Conservation (phyloP, 2,113 vertebrate genomes). For the Menidia beryllina region DNA sequence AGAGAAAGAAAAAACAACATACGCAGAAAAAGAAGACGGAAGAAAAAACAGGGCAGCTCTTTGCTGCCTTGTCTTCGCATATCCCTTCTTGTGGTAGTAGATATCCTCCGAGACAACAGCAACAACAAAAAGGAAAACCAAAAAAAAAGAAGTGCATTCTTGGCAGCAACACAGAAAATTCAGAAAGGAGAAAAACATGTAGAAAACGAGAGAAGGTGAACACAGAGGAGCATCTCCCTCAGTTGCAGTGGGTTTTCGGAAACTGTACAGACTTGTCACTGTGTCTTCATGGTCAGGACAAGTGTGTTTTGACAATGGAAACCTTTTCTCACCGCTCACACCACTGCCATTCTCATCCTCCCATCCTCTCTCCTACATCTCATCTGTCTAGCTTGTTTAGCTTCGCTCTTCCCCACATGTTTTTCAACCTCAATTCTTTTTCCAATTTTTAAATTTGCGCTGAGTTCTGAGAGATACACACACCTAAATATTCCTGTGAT, state of each 20-base stretch:
- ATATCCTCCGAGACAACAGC: slow-evolving; percentile 24
- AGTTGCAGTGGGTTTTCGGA: slow-evolving; percentile 30
- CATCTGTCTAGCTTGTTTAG: slow-evolving; percentile 23
- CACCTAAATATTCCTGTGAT: slow-evolving; percentile 5
- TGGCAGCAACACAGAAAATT: background rate
- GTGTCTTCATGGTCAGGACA: slow-evolving; percentile 48
- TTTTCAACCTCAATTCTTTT: slow-evolving; percentile 12
- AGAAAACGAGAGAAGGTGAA: slow-evolving; percentile 11
- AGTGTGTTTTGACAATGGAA: slow-evolving; percentile 52
- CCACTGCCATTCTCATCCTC: slow-evolving; percentile 30
- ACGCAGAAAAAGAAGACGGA: background rate
- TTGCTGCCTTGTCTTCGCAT: slow-evolving; percentile 5
- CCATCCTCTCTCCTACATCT: slow-evolving; percentile 37
- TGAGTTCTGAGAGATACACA: slow-evolving; percentile 3
- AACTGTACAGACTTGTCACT: slow-evolving; percentile 45
- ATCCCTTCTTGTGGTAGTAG: background rate
- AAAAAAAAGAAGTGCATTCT: slow-evolving; percentile 16
- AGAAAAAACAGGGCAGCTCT: background rate
- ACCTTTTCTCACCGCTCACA: slow-evolving; percentile 23
- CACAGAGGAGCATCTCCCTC: slow-evolving; percentile 13
- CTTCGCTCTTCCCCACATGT: slow-evolving; percentile 5
- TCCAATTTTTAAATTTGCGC: slow-evolving; percentile 2
- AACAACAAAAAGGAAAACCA: too few relatives aligned
- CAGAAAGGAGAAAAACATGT: slow-evolving; percentile 6
- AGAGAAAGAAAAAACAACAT: background rate